These are phyloP conservation scores for Papilio aristodemus DNA, from an alignment of 1,140 invertebrate genomes.

Conservation along the genomic window DNA sequence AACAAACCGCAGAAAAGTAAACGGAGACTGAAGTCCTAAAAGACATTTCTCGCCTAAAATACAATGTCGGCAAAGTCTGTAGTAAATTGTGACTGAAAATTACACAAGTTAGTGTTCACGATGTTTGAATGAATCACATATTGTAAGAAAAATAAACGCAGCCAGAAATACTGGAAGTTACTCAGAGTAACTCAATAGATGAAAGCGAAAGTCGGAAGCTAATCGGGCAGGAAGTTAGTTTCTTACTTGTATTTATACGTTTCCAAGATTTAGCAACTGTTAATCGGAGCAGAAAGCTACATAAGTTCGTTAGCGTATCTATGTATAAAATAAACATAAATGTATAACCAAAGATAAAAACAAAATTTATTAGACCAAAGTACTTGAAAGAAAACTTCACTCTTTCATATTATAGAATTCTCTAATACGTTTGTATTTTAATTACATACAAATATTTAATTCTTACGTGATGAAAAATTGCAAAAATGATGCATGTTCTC, in stretches of 20 bases:
- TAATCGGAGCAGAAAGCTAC: conserved; percentile 4
- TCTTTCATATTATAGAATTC: no score
- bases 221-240: background rate
- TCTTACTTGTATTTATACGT: conserved; percentile 3
- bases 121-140: background rate
- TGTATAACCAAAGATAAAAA: no score
- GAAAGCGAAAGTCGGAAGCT: conserved; percentile 24
- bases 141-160: background rate
- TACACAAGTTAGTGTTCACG: background rate
- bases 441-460: no score
- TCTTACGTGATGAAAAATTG: no score
- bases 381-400: no score
- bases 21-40: background rate
- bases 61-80: background rate
- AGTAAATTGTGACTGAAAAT: background rate
- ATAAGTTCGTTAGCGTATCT: background rate
- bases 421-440: no score
- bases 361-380: no score
- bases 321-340: background rate
- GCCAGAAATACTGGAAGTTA: background rate
- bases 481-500: background rate
- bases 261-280: conserved; percentile 11
- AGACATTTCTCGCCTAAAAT: background rate
- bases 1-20: background rate
- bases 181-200: conserved; percentile 4